Evolutionary conservation across 2,113 vertebrate species (phyloP).

Genomic region (Oryzias javanicus): DNA sequence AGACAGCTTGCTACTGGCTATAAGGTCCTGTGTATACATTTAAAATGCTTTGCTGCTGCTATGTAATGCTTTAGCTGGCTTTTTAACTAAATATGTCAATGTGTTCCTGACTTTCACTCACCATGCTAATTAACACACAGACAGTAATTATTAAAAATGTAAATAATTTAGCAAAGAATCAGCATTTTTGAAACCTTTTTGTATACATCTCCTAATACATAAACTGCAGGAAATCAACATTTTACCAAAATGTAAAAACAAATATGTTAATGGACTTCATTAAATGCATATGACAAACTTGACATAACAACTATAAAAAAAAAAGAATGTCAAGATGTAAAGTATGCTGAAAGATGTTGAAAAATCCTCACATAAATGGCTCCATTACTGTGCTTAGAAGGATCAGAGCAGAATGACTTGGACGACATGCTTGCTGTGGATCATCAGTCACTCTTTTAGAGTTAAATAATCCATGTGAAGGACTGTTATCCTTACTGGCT

Average conservation of each 20-base stretch:
- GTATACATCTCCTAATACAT: slow-evolving; percentile 35
- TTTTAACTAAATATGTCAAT: slow-evolving; percentile 51
- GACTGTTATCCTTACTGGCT: slow-evolving; percentile 78
- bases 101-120: slow-evolving; percentile 55
- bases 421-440: slow-evolving; percentile 47
- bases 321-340: slow-evolving; percentile 12
- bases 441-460: slow-evolving; percentile 69
- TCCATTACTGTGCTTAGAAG: slow-evolving; percentile 49
- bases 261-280: slow-evolving; percentile 49
- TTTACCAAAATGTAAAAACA: slow-evolving; percentile 46
- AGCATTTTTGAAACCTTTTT: slow-evolving; percentile 29
- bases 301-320: slow-evolving; percentile 15
- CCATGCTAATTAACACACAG: slow-evolving; percentile 55
- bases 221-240: slow-evolving; percentile 46
- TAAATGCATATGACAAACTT: slow-evolving; percentile 51
- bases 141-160: slow-evolving; percentile 57
- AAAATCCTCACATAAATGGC: slow-evolving; percentile 53
- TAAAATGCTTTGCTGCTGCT: slow-evolving; percentile 26
- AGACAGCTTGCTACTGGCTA: slow-evolving; percentile 45
- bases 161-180: slow-evolving; percentile 24
- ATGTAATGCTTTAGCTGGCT: slow-evolving; percentile 40
- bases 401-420: slow-evolving; percentile 53
- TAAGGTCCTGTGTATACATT: slow-evolving; percentile 23
- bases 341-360: slow-evolving; percentile 18
- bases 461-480: slow-evolving; percentile 78